A percentile compares a stretch with the other conserved stretches of the same genome.
phyloP scores from a whole-genome alignment of 2,888 invertebrate genomes.

The Malacosoma neustria region DNA sequence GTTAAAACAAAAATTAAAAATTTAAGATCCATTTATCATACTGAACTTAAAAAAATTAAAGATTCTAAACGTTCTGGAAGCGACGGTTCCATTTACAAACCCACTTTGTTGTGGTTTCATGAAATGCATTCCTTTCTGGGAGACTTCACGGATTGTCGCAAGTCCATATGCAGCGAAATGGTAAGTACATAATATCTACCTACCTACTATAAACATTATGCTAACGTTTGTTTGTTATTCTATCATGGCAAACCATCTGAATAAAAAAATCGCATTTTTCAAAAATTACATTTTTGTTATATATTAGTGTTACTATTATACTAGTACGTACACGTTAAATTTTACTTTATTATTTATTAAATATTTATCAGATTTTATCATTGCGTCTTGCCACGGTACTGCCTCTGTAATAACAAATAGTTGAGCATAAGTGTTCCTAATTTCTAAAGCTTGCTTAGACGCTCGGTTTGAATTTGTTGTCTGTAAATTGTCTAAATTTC shows the following conservation, averaged over 20 bases:
- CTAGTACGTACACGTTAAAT: background rate
- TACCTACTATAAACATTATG: background rate
- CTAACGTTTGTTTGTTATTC: background rate
- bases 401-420: conserved; percentile 12
- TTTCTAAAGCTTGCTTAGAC: conserved; percentile 9
- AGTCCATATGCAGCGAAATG: conserved; percentile 1
- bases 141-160: background rate
- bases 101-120: conserved; percentile 7
- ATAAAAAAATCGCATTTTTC: background rate
- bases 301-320: conserved; percentile 1
- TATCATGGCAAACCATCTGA: background rate
- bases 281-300: background rate
- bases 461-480: conserved; percentile 5
- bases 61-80: conserved; percentile 1
- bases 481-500: conserved; percentile 9
- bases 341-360: conserved; percentile 3
- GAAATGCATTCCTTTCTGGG: conserved; percentile 8
- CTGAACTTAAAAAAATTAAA: conserved; percentile 2
- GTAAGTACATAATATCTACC: conserved; percentile 1
- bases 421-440: conserved; percentile 9
- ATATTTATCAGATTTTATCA: conserved; percentile 6
- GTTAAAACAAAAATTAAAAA: conserved; percentile 2
- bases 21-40: conserved; percentile 1
- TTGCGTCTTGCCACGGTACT: conserved; percentile 10
- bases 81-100: conserved; percentile 2